Conservation (phyloP, 2,888 invertebrate species). For the Thereva unica region DNA sequence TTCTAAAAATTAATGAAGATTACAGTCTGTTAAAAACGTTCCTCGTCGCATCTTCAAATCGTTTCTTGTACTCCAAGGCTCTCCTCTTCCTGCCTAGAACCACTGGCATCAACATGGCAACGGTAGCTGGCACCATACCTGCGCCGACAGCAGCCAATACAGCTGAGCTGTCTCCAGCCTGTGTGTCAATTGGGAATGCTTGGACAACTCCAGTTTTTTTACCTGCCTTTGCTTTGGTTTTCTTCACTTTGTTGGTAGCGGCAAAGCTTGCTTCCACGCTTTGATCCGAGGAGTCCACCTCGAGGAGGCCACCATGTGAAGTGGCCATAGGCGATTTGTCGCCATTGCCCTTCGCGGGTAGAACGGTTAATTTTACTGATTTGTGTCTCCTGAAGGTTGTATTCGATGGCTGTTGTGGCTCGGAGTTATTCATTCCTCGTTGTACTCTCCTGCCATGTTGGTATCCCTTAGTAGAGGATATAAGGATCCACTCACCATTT, state of each 20-base stretch:
- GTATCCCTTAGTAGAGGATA: constrained; percentile 79
- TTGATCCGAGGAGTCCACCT: constrained; percentile 73
- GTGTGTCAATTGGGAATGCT: constrained; percentile 36
- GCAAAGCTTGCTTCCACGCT: constrained; percentile 65
- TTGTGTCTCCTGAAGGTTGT: constrained; percentile 61
- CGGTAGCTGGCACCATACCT: constrained; percentile 78
- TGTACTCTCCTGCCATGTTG: constrained; percentile 58
- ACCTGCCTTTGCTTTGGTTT: constrained; percentile 11
- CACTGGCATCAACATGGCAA: constrained; percentile 80
- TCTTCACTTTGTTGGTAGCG: constrained; percentile 45
- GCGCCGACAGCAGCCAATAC: constrained; percentile 62
- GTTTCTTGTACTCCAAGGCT: not conserved
- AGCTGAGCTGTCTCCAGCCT: constrained; percentile 42
- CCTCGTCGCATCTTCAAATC: not conserved
- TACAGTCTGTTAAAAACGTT: not conserved
- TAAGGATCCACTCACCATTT: constrained; percentile 76
- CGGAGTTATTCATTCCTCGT: constrained; percentile 20
- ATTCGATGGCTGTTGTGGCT: not conserved
- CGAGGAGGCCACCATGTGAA: constrained; percentile 74
- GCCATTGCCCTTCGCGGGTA: constrained; percentile 65
- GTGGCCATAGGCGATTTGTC: constrained; percentile 60
- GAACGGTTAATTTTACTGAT: constrained; percentile 70
- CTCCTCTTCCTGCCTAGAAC: constrained; percentile 64
- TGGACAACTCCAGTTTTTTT: constrained; percentile 38
- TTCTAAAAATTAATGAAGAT: not conserved